Evolutionary conservation across 2,888 invertebrate species (phyloP).

Genomic region (Ichneumoninae sp.): DNA sequence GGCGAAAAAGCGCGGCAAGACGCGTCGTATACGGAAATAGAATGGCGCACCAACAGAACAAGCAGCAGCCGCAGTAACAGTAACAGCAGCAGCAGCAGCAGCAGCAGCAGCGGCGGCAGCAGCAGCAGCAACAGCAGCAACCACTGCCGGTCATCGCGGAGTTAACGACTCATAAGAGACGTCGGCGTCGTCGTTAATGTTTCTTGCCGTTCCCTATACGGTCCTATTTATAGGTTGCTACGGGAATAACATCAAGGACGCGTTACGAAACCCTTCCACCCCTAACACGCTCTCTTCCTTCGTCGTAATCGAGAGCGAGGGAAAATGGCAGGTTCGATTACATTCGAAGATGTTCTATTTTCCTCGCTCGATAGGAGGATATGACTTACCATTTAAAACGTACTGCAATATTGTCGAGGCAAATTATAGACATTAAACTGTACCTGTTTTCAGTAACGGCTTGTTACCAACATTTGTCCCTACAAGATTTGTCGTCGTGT

Average conservation of each 20-base stretch:
- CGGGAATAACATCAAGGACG: constrained; percentile 80
- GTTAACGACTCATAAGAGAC: constrained; percentile 79
- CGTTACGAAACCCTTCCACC: constrained; percentile 55
- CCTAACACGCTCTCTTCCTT: neutral
- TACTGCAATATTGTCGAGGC: neutral
- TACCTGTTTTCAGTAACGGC: constrained; percentile 1
- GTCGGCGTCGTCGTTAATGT: constrained; percentile 73
- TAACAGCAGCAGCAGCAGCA: constrained; percentile 43
- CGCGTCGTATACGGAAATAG: constrained; percentile 73
- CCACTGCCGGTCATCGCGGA: constrained; percentile 73
- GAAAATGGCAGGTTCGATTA: constrained; percentile 18
- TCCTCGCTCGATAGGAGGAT: neutral
- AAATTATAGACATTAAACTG: neutral
- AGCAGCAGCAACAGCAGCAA: constrained; percentile 53
- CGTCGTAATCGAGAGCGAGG: constrained; percentile 8
- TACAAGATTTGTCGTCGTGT: constrained; percentile 46
- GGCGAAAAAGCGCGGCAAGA: constrained; percentile 29
- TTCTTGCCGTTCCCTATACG: constrained; percentile 72
- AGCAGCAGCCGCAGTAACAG: constrained; percentile 4
- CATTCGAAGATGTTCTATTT: neutral
- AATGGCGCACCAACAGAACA: constrained; percentile 70
- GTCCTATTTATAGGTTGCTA: constrained; percentile 74
- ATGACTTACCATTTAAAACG: neutral
- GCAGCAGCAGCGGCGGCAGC: constrained; percentile 40
- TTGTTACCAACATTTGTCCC: constrained; percentile 42